Percentiles rank a stretch among this genome's conserved stretches.
Evolutionary conservation across 2,888 invertebrate species (phyloP).

Genomic region (Eurytoma californica): DNA sequence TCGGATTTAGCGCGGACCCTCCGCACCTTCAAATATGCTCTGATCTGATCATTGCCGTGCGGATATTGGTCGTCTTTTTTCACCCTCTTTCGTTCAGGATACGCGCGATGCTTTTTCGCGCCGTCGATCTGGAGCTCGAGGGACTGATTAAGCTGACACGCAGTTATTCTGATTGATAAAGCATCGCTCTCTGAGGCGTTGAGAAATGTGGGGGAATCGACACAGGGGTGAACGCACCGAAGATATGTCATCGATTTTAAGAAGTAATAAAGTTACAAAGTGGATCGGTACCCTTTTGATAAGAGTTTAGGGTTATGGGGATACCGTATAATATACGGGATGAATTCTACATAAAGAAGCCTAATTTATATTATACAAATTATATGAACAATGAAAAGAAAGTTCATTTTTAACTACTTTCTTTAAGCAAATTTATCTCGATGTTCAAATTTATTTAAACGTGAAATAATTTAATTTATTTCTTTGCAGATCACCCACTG

Average conservation of each 20-base stretch:
- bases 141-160: slow-evolving; percentile 46
- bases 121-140: not conserved
- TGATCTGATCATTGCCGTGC: slow-evolving; percentile 35
- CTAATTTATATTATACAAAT: too few relatives aligned
- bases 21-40: slow-evolving; percentile 37
- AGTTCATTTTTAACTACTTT: too few relatives aligned
- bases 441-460: too few relatives aligned
- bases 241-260: slow-evolving; percentile 1
- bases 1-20: slow-evolving; percentile 71
- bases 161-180: slow-evolving; percentile 46
- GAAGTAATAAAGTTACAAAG: not conserved
- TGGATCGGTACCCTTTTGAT: not conserved
- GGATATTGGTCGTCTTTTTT: slow-evolving; percentile 51
- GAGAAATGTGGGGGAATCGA: slow-evolving; percentile 44
- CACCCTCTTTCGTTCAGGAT: not conserved
- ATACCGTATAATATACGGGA: not conserved
- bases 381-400: too few relatives aligned
- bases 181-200: slow-evolving; percentile 15
- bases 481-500: too few relatives aligned
- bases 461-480: too few relatives aligned
- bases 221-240: not conserved
- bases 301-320: slow-evolving; percentile 1
- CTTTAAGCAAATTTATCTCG: too few relatives aligned
- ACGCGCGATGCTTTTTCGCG: not conserved
- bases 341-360: too few relatives aligned